Evolutionary conservation across 1,140 invertebrate genomes (phyloP), one percentile per base, ranked within the genome.

Genomic region (Episyrphus balteatus): DNA sequence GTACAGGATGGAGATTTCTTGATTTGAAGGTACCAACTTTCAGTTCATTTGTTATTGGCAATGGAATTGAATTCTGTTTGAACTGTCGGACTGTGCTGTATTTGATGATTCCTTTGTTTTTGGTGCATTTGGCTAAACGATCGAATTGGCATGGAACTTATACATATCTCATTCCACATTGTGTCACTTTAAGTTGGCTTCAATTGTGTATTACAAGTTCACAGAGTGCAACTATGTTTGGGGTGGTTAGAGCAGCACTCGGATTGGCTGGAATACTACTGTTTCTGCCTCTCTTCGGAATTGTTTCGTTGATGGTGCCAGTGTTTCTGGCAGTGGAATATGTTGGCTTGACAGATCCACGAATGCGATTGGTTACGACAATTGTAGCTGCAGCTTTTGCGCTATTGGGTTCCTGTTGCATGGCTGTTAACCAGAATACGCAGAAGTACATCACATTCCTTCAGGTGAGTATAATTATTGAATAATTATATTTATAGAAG

Each of bases 181-280:
- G 87, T 40, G 84, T 91, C 0, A 87, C 85, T 0, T 71, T 90
- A 7, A 86, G 85, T 56, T 92, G 88, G 88, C 80, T 88, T 59
- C 86, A 90, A 56, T 80, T 90, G 55, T 84, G 83, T 32, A 80
- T 88, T 50, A 75, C 84, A 3, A 82, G 80, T 51, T 86, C 85
- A 0, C 84, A 87, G 55, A 83, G 82, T 21, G 82, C 86, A 26
- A 88, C 84, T 0, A 85, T 82, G 69, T 86, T 84, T 57, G 86
- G 86, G 0, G 61, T 90, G 12, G 78, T 86, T 30, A 69, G 88
- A 31, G 84, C 83, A 0, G 81, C 83, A 5, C 65, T 91, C 6
- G 86, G 81, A 0, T 53, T 88, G 15, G 83, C 86, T 5, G 85
- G 85, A 7, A 75, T 85, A 26, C 80, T 88, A 1, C 58, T 88